phyloP scores from a whole-genome alignment of 2,113 vertebrate species.

The Oryzias javanicus region DNA sequence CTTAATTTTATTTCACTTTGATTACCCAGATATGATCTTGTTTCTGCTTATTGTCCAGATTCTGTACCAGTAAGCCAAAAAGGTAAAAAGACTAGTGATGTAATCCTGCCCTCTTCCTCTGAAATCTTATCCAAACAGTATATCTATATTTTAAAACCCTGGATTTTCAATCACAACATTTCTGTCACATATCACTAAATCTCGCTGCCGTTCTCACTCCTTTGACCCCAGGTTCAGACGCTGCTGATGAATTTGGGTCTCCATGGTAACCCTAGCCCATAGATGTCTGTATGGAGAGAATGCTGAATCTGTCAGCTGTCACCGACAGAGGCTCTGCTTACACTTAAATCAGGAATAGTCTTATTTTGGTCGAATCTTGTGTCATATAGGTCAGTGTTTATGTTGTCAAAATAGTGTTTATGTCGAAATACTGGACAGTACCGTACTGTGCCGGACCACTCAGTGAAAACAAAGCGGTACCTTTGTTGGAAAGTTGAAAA shows the following conservation, averaged over 20 bases:
- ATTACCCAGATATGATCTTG: constrained; percentile 13
- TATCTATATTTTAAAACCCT: constrained; percentile 11
- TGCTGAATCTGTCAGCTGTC: constrained; percentile 67
- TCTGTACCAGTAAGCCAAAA: constrained; percentile 34
- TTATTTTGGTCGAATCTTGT: constrained; percentile 39
- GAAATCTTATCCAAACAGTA: not conserved
- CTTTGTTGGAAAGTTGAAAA: too few species aligned
- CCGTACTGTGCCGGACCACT: too few species aligned
- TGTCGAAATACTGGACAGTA: too few species aligned
- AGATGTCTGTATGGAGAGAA: constrained; percentile 68
- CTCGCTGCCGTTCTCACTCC: constrained; percentile 14
- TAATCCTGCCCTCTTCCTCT: not conserved
- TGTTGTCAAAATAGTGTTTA: constrained; percentile 13
- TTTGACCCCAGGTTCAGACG: constrained; percentile 22
- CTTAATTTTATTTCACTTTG: constrained; percentile 17
- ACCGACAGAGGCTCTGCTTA: constrained; percentile 47
- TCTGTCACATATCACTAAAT: constrained; percentile 31
- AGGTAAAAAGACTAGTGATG: constrained; percentile 25
- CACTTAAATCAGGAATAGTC: constrained; percentile 42
- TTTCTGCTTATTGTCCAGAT: constrained; percentile 23
- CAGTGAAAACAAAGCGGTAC: too few species aligned
- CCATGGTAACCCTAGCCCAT: constrained; percentile 76
- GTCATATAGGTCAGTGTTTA: constrained; percentile 36
- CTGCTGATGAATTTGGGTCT: constrained; percentile 48
- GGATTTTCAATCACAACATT: constrained; percentile 22